Evolutionary conservation across 2,797 vertebrate genomes (phyloP).

Genomic region (Rhinatrema bivittatum): DNA sequence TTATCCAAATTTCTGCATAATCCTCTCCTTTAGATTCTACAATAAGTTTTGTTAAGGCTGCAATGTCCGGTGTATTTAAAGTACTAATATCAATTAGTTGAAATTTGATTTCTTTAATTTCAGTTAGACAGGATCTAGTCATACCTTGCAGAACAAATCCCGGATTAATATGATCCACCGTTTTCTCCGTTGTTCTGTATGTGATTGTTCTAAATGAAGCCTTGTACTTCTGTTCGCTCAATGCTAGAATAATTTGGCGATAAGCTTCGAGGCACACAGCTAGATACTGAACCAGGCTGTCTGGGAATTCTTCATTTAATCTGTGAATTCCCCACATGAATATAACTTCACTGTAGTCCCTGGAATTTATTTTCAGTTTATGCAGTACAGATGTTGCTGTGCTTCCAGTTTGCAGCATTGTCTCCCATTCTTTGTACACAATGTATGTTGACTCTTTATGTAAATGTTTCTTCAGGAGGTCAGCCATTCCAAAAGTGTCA

Average conservation of each 20-base stretch:
- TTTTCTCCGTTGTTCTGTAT: slow-evolving; percentile 59
- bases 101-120: slow-evolving; percentile 54
- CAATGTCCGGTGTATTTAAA: slow-evolving; percentile 55
- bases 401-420: slow-evolving; percentile 15
- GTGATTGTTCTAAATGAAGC: slow-evolving; percentile 61
- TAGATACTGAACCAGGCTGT: slow-evolving; percentile 45
- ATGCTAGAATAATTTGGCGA: slow-evolving; percentile 59
- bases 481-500: slow-evolving; percentile 62
- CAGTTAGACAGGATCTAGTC: slow-evolving; percentile 42
- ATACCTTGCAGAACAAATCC: slow-evolving; percentile 74
- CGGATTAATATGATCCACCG: slow-evolving; percentile 62
- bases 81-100: slow-evolving; percentile 49
- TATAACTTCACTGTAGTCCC: slow-evolving; percentile 51
- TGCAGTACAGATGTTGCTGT: slow-evolving; percentile 1
- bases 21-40: slow-evolving; percentile 39
- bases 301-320: slow-evolving; percentile 48
- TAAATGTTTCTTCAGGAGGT: slow-evolving; percentile 53
- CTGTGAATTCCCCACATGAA: slow-evolving; percentile 69
- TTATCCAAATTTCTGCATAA: slow-evolving; percentile 67
- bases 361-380: slow-evolving; percentile 29
- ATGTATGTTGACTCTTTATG: slow-evolving; percentile 38
- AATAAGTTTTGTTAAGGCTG: slow-evolving; percentile 54
- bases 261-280: slow-evolving; percentile 67
- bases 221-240: slow-evolving; percentile 40
- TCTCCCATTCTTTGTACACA: slow-evolving; percentile 28